Percentiles rank a stretch among this genome's conserved stretches.
phyloP scores from a whole-genome alignment of 2,888 invertebrate genomes.

The Drosophila ustulata region DNA sequence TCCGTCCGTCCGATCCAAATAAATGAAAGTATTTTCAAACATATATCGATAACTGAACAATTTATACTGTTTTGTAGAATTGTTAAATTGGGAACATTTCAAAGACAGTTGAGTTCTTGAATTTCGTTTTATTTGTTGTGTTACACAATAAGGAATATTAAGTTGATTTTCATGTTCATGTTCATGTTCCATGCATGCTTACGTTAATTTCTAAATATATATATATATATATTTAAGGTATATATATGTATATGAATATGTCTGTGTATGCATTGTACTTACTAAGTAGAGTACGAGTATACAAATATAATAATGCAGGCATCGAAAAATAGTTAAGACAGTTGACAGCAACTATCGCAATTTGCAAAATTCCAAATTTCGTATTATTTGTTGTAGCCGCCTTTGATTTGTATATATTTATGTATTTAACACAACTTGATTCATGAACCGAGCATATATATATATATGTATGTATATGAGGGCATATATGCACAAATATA shows the following conservation, averaged over 20 bases:
- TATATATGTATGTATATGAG: conserved; percentile 12
- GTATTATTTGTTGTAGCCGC: conserved; percentile 6
- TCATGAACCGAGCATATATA: conserved; percentile 15
- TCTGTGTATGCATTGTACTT: conserved; percentile 22
- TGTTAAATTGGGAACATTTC: too few relatives aligned
- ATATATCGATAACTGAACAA: too few relatives aligned
- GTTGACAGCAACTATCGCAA: conserved; percentile 21
- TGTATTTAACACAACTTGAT: conserved; percentile 21
- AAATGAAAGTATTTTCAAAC: too few relatives aligned
- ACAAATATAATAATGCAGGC: conserved; percentile 33
- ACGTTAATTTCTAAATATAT: conserved; percentile 14
- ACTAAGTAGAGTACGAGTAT: conserved; percentile 51
- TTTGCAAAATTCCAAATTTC: conserved; percentile 8
- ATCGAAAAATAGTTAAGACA: conserved; percentile 29
- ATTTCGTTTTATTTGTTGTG: conserved; percentile 60
- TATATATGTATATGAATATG: conserved; percentile 8
- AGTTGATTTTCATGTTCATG: conserved; percentile 69
- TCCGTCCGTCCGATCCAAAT: too few relatives aligned
- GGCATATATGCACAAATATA: conserved; percentile 18
- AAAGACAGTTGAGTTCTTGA: neutral
- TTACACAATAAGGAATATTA: conserved; percentile 78
- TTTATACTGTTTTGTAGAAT: too few relatives aligned
- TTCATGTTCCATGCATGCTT: conserved; percentile 54
- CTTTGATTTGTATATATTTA: conserved; percentile 11
- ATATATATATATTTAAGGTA: conserved; percentile 8